Evolutionary conservation across 2,113 vertebrate genomes (phyloP).

Genomic region (Furnarius figulus): DNA sequence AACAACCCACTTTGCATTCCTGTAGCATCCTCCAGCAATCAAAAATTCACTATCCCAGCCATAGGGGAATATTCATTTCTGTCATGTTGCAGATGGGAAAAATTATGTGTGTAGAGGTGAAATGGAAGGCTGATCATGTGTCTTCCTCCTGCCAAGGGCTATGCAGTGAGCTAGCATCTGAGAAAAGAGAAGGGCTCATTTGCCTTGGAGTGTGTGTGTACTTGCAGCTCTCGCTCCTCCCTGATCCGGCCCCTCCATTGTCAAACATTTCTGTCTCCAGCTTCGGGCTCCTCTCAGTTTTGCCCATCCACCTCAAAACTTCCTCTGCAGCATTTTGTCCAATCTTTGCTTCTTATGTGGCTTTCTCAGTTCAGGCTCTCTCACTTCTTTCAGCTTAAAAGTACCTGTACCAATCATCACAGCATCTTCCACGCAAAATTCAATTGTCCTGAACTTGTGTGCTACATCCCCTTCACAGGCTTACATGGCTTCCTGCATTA

Average conservation of each 20-base stretch:
- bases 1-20: not conserved
- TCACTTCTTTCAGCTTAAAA: not conserved
- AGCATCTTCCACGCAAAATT: not conserved
- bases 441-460: not conserved
- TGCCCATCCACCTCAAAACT: not conserved
- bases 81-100: not conserved
- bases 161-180: not conserved
- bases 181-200: not conserved
- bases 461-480: not conserved
- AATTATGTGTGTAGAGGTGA: not conserved
- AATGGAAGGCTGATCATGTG: not conserved
- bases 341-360: not conserved
- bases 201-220: not conserved
- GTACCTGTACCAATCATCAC: not conserved
- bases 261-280: not conserved
- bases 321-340: not conserved
- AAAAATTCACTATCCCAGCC: not conserved
- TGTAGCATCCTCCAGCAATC: not conserved
- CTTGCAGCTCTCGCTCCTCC: not conserved
- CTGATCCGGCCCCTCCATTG: not conserved
- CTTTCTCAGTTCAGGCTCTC: not conserved
- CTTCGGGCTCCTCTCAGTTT: not conserved
- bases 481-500: not conserved
- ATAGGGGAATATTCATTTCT: slow-evolving; percentile 10
- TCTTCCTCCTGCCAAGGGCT: not conserved